phyloP scores from a whole-genome alignment of 2,113 vertebrate species.

The Neodon shergylaensis region DNA sequence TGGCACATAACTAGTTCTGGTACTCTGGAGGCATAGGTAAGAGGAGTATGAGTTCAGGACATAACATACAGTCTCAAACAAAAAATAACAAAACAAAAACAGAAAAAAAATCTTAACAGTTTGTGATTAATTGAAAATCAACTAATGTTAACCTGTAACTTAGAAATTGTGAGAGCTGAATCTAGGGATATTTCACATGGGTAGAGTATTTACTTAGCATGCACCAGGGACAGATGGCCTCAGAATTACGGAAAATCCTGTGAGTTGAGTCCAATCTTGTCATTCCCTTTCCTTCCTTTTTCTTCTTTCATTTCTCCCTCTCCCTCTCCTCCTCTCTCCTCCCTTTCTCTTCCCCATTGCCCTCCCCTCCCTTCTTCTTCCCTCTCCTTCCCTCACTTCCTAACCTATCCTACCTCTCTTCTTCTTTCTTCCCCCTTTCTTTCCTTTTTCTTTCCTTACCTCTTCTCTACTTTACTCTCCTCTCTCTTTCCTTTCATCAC shows the following conservation, averaged over 20 bases:
- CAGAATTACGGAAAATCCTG: not conserved
- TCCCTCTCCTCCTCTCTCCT: fast-evolving
- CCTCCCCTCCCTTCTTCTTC: too few species aligned
- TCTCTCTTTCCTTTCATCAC: too few species aligned
- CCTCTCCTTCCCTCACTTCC: too few species aligned
- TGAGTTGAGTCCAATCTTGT: not conserved
- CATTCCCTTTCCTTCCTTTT: too few species aligned
- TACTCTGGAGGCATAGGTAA: not conserved
- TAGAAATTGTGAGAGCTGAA: not conserved
- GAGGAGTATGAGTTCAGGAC: not conserved
- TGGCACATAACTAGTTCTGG: not conserved
- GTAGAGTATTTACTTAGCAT: not conserved
- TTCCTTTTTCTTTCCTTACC: too few species aligned
- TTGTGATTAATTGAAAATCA: conserved; percentile 18
- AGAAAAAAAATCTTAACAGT: not conserved
- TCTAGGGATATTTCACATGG: not conserved
- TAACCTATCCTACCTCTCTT: too few species aligned
- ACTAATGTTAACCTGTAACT: conserved; percentile 35
- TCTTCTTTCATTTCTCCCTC: not conserved
- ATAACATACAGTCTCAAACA: not conserved
- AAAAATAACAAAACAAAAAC: not conserved
- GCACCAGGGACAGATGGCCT: too few species aligned
- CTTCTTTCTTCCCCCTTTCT: not conserved
- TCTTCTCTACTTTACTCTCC: not conserved
- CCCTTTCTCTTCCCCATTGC: too few species aligned